Evolutionary conservation across 2,113 vertebrate genomes (phyloP).

Genomic region (Podiceps cristatus): DNA sequence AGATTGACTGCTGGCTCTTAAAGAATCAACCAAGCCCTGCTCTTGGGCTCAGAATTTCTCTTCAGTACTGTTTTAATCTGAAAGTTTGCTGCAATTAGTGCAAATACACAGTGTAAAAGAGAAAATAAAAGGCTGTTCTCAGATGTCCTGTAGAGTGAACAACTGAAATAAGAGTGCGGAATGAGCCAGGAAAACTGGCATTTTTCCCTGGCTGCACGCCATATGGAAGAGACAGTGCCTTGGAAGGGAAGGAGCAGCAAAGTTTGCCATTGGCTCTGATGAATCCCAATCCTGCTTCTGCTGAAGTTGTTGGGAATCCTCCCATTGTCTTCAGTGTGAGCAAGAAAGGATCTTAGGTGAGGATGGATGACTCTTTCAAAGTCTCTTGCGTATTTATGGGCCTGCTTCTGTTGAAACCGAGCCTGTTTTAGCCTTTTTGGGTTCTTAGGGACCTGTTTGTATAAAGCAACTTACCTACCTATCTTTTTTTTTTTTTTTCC

Average conservation of each 20-base stretch:
- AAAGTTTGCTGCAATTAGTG: conserved; percentile 25
- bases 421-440: conserved; percentile 70
- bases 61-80: conserved; percentile 24
- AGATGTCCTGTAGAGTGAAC: conserved; percentile 47
- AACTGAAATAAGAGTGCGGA: conserved; percentile 42
- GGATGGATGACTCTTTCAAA: conserved; percentile 65
- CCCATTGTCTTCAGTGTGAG: conserved; percentile 51
- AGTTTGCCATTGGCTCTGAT: conserved; percentile 64
- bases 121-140: conserved; percentile 64
- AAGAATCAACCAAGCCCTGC: conserved; percentile 8
- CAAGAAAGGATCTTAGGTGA: conserved; percentile 65
- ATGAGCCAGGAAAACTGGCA: conserved; percentile 42
- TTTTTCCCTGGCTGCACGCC: conserved; percentile 24
- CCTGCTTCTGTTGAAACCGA: conserved; percentile 73
- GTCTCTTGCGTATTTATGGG: conserved; percentile 69
- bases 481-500: conserved; percentile 55
- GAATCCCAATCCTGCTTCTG: conserved; percentile 58
- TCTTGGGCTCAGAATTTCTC: conserved; percentile 48
- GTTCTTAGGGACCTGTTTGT: conserved; percentile 73
- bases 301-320: conserved; percentile 49
- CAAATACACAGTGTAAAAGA: conserved; percentile 33
- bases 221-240: conserved; percentile 69
- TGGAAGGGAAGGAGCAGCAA: conserved; percentile 68
- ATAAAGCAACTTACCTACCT: conserved; percentile 72
- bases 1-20: conserved; percentile 34